A percentile compares a stretch with the other conserved stretches of the same genome.
These are phyloP conservation scores for Mus minutoides DNA, from an alignment of 2,797 vertebrate genomes.

Conservation along the genomic window DNA sequence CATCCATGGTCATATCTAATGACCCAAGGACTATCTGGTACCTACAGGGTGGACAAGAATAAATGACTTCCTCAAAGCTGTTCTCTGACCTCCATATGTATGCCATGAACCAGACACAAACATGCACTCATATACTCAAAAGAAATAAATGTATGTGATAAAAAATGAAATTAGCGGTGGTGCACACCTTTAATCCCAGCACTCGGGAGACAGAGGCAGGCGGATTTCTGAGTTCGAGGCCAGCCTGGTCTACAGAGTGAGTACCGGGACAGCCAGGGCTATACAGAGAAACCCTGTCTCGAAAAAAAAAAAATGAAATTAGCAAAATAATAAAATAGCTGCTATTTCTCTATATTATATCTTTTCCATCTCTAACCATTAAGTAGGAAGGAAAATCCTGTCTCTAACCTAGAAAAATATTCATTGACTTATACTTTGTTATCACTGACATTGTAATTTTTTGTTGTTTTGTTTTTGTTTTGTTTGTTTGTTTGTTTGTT, in stretches of 20 bases:
- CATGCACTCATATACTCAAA: neutral
- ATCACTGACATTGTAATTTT: neutral
- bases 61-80: neutral
- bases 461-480: too few relatives aligned
- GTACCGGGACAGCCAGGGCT: too few relatives aligned
- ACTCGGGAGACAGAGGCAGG: too few relatives aligned
- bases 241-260: too few relatives aligned
- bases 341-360: neutral
- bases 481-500: too few relatives aligned
- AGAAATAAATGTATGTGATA: neutral
- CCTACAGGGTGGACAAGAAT: neutral
- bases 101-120: neutral
- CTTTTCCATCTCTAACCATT: neutral
- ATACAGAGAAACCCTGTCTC: too few relatives aligned
- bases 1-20: neutral
- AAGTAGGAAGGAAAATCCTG: neutral
- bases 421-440: neutral
- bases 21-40: neutral
- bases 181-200: too few relatives aligned
- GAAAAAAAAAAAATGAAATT: neutral
- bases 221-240: too few relatives aligned
- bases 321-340: neutral
- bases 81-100: neutral
- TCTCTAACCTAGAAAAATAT: neutral
- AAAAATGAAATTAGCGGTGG: too few relatives aligned